Conservation (phyloP, 2,113 vertebrate genomes). For the Corythoichthys haematopterus region DNA sequence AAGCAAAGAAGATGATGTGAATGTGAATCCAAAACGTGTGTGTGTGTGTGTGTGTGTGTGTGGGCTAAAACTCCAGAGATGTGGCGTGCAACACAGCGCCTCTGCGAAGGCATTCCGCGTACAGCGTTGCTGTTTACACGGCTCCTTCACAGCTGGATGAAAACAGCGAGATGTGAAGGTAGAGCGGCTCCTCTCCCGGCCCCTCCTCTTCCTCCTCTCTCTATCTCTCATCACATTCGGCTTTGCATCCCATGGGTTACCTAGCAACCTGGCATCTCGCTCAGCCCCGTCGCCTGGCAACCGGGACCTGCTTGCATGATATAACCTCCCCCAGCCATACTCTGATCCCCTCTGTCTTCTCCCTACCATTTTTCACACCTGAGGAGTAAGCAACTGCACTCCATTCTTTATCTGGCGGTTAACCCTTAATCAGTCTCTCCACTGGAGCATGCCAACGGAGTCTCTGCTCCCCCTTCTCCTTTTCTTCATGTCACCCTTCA, state of each 20-base stretch:
- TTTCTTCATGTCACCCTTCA: slow-evolving; percentile 30
- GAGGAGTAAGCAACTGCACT: slow-evolving; percentile 54
- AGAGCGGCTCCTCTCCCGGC: slow-evolving; percentile 40
- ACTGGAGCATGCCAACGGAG: slow-evolving; percentile 35
- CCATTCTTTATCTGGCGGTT: slow-evolving; percentile 47
- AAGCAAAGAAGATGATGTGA: not conserved
- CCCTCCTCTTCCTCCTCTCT: slow-evolving; percentile 28
- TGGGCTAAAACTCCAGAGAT: not conserved
- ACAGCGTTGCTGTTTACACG: not conserved
- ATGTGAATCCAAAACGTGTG: not conserved
- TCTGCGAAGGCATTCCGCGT: not conserved
- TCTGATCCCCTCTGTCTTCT: slow-evolving; percentile 43
- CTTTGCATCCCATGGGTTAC: slow-evolving; percentile 70
- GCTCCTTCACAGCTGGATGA: slow-evolving; percentile 43
- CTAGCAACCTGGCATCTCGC: slow-evolving; percentile 74
- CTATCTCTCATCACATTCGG: slow-evolving; percentile 49
- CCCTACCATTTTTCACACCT: slow-evolving; percentile 71
- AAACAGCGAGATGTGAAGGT: slow-evolving; percentile 43
- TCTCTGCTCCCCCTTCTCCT: slow-evolving; percentile 21
- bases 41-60: too few relatives aligned
- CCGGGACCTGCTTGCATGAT: slow-evolving; percentile 58
- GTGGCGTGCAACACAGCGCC: too few relatives aligned
- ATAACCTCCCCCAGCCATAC: slow-evolving; percentile 45
- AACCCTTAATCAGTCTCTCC: slow-evolving; percentile 57
- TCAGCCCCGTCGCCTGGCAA: slow-evolving; percentile 65